A percentile compares a stretch with the other conserved stretches of the same genome.
Evolutionary conservation across 2,797 vertebrate genomes (phyloP).

Genomic region (Sphaeramia orbicularis): DNA sequence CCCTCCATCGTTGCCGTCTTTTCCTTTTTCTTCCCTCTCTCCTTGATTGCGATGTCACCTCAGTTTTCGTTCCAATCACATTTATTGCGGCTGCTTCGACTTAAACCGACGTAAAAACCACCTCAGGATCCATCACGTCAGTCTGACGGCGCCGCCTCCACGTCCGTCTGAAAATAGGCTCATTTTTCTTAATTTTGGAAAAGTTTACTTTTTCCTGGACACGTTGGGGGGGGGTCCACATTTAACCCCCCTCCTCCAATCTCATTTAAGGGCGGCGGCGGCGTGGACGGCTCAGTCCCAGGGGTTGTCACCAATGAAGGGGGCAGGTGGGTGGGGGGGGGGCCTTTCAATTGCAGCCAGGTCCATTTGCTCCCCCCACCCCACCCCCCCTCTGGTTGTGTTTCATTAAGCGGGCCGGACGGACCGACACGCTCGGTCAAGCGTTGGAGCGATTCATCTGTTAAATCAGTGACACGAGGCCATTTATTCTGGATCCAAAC

Average conservation of each 20-base stretch:
- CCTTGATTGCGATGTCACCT: too few species aligned
- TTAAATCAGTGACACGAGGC: conserved; percentile 72
- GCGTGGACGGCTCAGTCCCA: conserved; percentile 60
- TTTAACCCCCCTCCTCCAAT: conserved; percentile 86
- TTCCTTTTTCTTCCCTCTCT: too few species aligned
- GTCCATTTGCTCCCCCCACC: conserved; percentile 65
- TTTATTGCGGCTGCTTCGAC: background rate
- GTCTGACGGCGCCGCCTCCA: conserved; percentile 1
- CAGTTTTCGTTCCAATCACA: too few species aligned
- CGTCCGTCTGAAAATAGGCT: conserved; percentile 48
- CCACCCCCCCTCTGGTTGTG: conserved; percentile 78
- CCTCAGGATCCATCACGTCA: background rate
- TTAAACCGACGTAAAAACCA: conserved; percentile 26
- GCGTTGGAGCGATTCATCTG: conserved; percentile 75
- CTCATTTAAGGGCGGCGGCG: conserved; percentile 88
- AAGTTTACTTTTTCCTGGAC: conserved; percentile 66
- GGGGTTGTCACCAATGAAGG: conserved; percentile 76
- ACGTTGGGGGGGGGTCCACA: conserved; percentile 28
- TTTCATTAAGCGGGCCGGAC: conserved; percentile 88
- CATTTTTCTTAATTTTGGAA: conserved; percentile 77
- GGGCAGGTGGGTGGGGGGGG: conserved; percentile 51
- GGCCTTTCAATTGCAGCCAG: conserved; percentile 86
- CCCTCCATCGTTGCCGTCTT: too few species aligned
- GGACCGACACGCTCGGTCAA: conserved; percentile 82
- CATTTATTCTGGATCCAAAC: conserved; percentile 69